Evolutionary conservation across 2,888 invertebrate species (phyloP), one percentile per base, ranked within the genome.

Genomic region (Spodoptera picta): DNA sequence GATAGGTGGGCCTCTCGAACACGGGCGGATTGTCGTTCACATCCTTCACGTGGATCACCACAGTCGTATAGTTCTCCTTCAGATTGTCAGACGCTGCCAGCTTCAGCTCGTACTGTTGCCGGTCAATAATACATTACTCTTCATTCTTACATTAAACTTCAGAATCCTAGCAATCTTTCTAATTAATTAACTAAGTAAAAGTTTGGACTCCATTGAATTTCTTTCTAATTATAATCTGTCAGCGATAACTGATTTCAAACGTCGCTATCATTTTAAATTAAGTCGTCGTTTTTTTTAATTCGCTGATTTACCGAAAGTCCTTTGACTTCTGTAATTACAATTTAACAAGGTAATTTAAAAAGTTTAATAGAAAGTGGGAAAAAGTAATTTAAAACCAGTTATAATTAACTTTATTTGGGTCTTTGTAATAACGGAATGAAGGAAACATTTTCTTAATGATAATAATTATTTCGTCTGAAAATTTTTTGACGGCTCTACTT

Each of bases 1-100:
- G 96, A 95, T 98, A 99, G 62, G 98, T 98, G 57, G 98, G 98
- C 77, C 98, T 95, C 93, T 98, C 98, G 94, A 99, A 99, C 81
- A 98, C 98, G 3, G 99, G 99, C 49, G 99, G 98, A 95, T 99
- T 99, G 95, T 99, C 99, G 94, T 99, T 99, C 79, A 99, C 98
- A 92, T 99, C 99, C 95, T 98, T 99, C 83, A 99, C 98, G 93
- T 98, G 98, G 87, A 99, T 99, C 87, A 99, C 98, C 78, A 99
- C 99, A 46, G 98, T 98, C 48, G 99, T 99, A 95, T 98, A 98
- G 96, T 99, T 99, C 94, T 99, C 99, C 95, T 98, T 98, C 89
- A 98, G 96, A 96, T 99, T 99, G 95, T 98, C 98, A 73, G 99
- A 98, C 59, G 98, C 98, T 66, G 99, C 98, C 93, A 98, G 95